Conservation (phyloP, 2,888 invertebrate genomes). For the Aspidapion aeneum region DNA sequence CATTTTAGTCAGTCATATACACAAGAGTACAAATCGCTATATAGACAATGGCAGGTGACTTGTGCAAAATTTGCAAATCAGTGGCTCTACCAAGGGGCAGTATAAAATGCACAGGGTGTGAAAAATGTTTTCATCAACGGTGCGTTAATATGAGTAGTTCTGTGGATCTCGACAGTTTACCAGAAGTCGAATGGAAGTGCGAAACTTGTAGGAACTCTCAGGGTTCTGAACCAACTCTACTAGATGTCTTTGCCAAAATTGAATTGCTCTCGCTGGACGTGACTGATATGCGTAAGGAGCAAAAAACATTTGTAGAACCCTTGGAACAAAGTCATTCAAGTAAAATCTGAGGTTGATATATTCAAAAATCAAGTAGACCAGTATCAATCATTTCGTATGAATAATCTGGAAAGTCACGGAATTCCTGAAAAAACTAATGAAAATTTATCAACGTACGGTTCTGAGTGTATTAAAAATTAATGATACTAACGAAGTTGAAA, state of each 20-base stretch:
- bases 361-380: not conserved
- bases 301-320: not conserved
- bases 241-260: not conserved
- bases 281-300: not conserved
- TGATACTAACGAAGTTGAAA: too few species aligned
- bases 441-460: too few species aligned
- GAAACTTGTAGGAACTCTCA: not conserved
- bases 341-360: not conserved
- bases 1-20: not conserved
- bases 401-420: too few species aligned
- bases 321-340: not conserved
- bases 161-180: not conserved
- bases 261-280: not conserved
- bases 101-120: not conserved
- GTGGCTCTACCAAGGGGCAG: not conserved
- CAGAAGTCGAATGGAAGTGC: not conserved
- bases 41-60: not conserved
- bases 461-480: too few species aligned
- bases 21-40: not conserved
- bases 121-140: not conserved
- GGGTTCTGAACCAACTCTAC: not conserved
- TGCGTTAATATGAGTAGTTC: not conserved
- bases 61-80: not conserved
- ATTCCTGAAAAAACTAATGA: too few species aligned
- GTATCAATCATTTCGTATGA: not conserved